These are phyloP conservation scores for Nycticryphes semicollaris DNA, from an alignment of 2,113 vertebrate genomes.

Conservation along the genomic window DNA sequence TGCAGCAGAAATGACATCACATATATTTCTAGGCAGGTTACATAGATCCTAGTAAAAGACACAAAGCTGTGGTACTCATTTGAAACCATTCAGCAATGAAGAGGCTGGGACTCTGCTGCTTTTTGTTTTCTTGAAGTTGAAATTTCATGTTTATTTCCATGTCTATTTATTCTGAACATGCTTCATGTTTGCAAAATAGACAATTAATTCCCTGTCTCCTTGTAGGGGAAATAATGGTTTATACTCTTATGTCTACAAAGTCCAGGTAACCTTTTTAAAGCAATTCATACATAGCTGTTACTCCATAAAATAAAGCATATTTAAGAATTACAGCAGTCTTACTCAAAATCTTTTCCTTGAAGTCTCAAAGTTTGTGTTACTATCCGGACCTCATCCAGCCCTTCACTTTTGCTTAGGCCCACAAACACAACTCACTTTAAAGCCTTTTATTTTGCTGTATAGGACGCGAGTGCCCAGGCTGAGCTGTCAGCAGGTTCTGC, in stretches of 20 bases:
- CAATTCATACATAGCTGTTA: background rate
- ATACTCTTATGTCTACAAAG: background rate
- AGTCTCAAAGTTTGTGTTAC: background rate
- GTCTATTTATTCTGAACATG: background rate
- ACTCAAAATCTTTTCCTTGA: background rate
- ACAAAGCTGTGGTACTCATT: background rate
- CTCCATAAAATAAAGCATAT: background rate
- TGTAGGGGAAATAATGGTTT: background rate
- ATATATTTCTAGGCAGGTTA: background rate
- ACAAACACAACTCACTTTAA: background rate
- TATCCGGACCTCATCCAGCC: background rate
- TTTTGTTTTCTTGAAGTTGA: background rate
- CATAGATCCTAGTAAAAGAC: background rate
- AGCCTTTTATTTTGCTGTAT: background rate
- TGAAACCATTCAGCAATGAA: background rate
- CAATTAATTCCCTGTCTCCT: background rate
- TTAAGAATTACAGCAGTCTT: background rate
- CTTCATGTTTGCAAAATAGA: background rate
- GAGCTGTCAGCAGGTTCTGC: fast-evolving
- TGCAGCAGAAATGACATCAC: background rate
- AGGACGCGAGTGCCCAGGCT: fast-evolving
- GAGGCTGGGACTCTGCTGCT: background rate
- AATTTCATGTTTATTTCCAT: background rate
- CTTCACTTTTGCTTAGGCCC: background rate
- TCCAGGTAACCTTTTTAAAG: background rate